These are phyloP conservation scores for Mastacembelus armatus DNA, from an alignment of 2,797 vertebrate species.

Conservation along the genomic window DNA sequence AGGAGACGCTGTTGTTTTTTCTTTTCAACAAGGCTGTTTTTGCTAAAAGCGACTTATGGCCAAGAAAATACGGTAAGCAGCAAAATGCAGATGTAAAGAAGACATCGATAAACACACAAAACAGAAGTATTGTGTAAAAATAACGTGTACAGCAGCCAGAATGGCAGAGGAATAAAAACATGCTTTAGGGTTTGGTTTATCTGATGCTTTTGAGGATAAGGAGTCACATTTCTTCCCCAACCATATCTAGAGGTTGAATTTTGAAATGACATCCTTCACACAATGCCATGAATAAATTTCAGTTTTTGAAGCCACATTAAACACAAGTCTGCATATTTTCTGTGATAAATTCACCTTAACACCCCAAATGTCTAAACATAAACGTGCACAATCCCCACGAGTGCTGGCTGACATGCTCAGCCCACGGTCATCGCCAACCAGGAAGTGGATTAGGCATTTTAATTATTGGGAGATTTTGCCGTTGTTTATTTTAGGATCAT, in stretches of 20 bases:
- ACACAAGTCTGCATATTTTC: conserved; percentile 44
- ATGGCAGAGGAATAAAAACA: conserved; percentile 32
- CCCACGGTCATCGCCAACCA: conserved; percentile 75
- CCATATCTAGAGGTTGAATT: conserved; percentile 39
- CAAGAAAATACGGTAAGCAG: conserved; percentile 14
- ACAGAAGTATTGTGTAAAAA: conserved; percentile 30
- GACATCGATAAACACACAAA: conserved; percentile 11
- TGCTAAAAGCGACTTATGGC: too few relatives aligned
- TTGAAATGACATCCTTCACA: conserved; percentile 52
- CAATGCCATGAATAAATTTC: conserved; percentile 45
- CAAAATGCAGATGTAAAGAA: conserved; percentile 28
- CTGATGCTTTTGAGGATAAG: conserved; percentile 49
- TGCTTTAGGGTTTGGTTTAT: conserved; percentile 39
- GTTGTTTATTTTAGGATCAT: conserved; percentile 79
- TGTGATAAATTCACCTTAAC: conserved; percentile 56
- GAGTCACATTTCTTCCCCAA: conserved; percentile 29
- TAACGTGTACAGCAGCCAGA: conserved; percentile 36
- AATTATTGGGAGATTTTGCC: conserved; percentile 78
- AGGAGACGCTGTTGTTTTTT: too few relatives aligned
- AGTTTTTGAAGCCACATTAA: conserved; percentile 24
- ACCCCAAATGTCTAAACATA: conserved; percentile 68
- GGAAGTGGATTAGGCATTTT: conserved; percentile 79
- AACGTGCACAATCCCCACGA: conserved; percentile 46
- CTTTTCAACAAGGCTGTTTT: conserved; percentile 14
- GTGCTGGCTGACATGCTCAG: conserved; percentile 69